Percentiles rank a stretch among this genome's conserved stretches.
Evolutionary conservation across 1,140 invertebrate genomes (phyloP).

Genomic region (Thaumetopoea pityocampa): DNA sequence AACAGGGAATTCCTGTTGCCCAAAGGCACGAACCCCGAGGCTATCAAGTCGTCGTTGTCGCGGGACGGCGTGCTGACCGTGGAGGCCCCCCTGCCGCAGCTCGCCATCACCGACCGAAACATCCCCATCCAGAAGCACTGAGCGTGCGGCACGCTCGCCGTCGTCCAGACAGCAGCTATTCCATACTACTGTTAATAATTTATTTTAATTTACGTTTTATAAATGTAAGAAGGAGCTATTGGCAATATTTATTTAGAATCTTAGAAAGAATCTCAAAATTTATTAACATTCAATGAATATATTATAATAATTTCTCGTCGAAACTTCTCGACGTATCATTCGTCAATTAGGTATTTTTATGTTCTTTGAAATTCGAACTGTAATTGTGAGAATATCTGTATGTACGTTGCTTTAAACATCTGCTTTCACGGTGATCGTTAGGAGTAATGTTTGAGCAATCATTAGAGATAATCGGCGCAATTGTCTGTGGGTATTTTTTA

Average conservation of each 20-base stretch:
- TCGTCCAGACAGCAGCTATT: conserved; percentile 59
- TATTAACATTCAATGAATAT: conserved; percentile 44
- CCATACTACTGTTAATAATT: conserved; percentile 74
- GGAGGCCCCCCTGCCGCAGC: conserved; percentile 92
- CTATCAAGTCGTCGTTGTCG: conserved; percentile 92
- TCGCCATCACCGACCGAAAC: conserved; percentile 73
- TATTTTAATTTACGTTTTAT: conserved; percentile 68
- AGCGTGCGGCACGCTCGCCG: conserved; percentile 30
- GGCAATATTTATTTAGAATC: conserved; percentile 67
- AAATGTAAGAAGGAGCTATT: conserved; percentile 60
- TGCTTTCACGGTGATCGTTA: conserved; percentile 63
- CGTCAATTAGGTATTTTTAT: conserved; percentile 43
- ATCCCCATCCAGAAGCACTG: conserved; percentile 75
- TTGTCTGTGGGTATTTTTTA: conserved; percentile 5
- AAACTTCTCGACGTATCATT: too few species aligned
- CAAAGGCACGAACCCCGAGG: conserved; percentile 94
- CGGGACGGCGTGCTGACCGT: conserved; percentile 96
- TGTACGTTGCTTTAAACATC: conserved; percentile 49
- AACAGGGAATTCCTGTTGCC: conserved; percentile 96
- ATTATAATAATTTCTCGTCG: too few species aligned
- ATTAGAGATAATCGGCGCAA: not conserved
- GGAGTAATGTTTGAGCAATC: conserved; percentile 16
- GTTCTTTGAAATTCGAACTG: conserved; percentile 37
- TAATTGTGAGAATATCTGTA: conserved; percentile 34
- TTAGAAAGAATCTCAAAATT: conserved; percentile 68